Evolutionary conservation across 2,113 vertebrate genomes (phyloP).

Genomic region (Melanerpes aurifrons): DNA sequence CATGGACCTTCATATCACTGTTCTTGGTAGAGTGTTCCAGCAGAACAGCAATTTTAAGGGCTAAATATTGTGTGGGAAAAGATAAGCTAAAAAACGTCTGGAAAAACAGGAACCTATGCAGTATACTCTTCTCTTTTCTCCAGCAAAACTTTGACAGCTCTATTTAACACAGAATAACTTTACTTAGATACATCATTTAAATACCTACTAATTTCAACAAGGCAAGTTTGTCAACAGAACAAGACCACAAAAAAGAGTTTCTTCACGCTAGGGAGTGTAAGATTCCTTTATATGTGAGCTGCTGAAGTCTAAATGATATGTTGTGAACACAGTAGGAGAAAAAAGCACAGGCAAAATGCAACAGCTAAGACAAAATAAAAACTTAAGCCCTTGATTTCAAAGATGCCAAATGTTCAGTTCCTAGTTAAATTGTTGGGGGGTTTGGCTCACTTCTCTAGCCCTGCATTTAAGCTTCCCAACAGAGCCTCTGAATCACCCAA

Average conservation of each 20-base stretch:
- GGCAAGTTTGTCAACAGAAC: neutral
- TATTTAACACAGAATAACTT: neutral
- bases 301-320: neutral
- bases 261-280: neutral
- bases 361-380: neutral
- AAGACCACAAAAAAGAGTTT: neutral
- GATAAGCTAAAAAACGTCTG: neutral
- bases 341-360: neutral
- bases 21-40: neutral
- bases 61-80: neutral
- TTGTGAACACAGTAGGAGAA: neutral
- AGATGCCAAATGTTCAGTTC: neutral
- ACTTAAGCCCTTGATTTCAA: neutral
- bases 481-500: neutral
- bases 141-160: neutral
- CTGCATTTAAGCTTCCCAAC: neutral
- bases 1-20: neutral
- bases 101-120: neutral
- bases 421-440: neutral
- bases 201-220: neutral
- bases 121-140: neutral
- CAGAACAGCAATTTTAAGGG: neutral
- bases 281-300: neutral
- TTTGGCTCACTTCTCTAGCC: neutral
- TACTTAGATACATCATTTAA: rapidly evolving